phyloP scores from a whole-genome alignment of 2,888 invertebrate genomes.

The Marasmarcha lunaedactyla region DNA sequence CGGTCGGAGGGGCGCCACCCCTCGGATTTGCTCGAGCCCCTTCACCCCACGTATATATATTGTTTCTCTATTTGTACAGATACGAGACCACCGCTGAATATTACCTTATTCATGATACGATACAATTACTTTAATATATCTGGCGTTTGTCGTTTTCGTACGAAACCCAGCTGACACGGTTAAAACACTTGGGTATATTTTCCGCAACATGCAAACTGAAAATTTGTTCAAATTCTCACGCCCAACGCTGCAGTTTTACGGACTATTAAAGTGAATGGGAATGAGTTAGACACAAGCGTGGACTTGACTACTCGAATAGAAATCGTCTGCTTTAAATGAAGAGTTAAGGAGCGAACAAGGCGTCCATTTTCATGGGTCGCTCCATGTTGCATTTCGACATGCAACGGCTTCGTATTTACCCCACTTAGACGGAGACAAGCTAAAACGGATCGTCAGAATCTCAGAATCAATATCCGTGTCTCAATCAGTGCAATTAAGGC shows the following conservation, averaged over 20 bases:
- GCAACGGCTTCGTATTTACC: slow-evolving; percentile 14
- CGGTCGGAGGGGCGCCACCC: slow-evolving; percentile 44
- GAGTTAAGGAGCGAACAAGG: slow-evolving; percentile 61
- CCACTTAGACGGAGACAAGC: slow-evolving; percentile 14
- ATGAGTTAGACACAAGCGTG: slow-evolving; percentile 64
- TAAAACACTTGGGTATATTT: too few relatives aligned
- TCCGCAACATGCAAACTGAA: slow-evolving; percentile 31
- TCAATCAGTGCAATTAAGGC: slow-evolving; percentile 66
- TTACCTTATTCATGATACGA: slow-evolving; percentile 57
- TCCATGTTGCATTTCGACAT: slow-evolving; percentile 41
- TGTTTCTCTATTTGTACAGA: slow-evolving; percentile 61
- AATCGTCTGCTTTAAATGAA: slow-evolving; percentile 66
- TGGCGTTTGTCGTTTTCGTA: too few relatives aligned
- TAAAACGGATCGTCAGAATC: slow-evolving; percentile 22
- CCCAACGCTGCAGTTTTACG: slow-evolving; percentile 56
- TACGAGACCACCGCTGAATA: slow-evolving; percentile 37
- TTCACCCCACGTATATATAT: slow-evolving; percentile 58
- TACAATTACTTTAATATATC: slow-evolving; percentile 56
- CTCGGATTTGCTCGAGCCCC: slow-evolving; percentile 47
- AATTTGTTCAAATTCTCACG: slow-evolving; percentile 53
- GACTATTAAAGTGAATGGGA: slow-evolving; percentile 62
- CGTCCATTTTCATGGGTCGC: slow-evolving; percentile 62
- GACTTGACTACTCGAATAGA: slow-evolving; percentile 64
- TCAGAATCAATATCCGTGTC: slow-evolving; percentile 66
- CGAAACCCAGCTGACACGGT: too few relatives aligned